Evolutionary conservation across 2,797 vertebrate genomes (phyloP).

Genomic region (Tolypeutes matacus): DNA sequence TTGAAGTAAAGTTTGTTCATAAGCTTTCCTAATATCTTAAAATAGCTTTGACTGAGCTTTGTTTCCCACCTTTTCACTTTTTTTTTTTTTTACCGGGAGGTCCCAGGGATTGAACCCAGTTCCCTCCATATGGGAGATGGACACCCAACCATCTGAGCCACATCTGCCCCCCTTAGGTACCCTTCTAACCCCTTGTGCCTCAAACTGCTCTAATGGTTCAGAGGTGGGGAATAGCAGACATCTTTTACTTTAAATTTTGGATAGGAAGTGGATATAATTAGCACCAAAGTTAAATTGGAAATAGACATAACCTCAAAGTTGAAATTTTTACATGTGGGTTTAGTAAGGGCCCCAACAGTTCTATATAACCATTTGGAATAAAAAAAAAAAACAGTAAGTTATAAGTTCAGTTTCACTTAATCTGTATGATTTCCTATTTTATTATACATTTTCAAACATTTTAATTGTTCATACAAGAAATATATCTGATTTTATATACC

Average conservation of each 20-base stretch:
- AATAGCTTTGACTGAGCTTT: slow-evolving; percentile 24
- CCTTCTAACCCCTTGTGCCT: background rate
- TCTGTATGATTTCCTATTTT: slow-evolving; percentile 28
- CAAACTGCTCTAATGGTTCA: background rate
- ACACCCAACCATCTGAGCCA: no score
- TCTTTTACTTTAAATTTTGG: slow-evolving; percentile 10
- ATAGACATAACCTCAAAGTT: slow-evolving; percentile 44
- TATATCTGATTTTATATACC: background rate
- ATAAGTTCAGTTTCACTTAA: background rate
- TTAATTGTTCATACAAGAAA: slow-evolving; percentile 37
- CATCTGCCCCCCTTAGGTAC: background rate
- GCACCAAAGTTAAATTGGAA: slow-evolving; percentile 12
- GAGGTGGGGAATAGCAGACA: slow-evolving; percentile 2
- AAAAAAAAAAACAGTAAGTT: background rate
- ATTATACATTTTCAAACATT: slow-evolving; percentile 62
- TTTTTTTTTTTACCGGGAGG: no score
- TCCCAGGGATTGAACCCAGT: no score
- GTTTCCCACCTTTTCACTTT: slow-evolving; percentile 28
- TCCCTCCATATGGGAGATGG: no score
- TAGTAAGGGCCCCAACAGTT: background rate
- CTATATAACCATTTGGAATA: slow-evolving; percentile 2
- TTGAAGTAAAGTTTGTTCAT: slow-evolving; percentile 48
- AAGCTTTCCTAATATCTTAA: background rate
- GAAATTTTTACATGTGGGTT: slow-evolving; percentile 41
- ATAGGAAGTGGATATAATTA: background rate